Base-by-base conservation (phyloP, 1,140 invertebrate genomes). In the Tetramorium simillimum region DNA sequence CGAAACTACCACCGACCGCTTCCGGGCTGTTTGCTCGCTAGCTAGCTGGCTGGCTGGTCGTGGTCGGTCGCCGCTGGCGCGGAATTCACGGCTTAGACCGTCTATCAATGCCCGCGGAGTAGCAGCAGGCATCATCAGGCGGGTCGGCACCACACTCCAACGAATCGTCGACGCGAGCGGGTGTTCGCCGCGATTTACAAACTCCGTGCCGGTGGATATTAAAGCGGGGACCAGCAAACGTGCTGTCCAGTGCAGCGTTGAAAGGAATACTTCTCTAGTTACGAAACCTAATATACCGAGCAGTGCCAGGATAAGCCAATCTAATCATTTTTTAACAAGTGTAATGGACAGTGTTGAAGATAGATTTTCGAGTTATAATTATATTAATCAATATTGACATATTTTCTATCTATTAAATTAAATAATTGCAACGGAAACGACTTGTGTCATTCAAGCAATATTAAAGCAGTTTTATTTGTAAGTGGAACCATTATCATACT, bases 61-160 rank as follows among this genome's bases (percentile, higher is more conserved):
- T 49, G 72, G 60, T 21, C 21, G 67, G 53, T 33, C 14, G 60
- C 14, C 18, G 33, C 65, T 49, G 58, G 51, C 56, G 63, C 53
- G 84, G 72, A 85, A 89, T 87, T 89, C 88, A 80, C 78, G 60
- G 88, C 73, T 89, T 89, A 86, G 88, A 67, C 60, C 24, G 58
- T 10, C 88, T 90, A 86, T 87, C 89, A 89, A 89, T 86, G 88
- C 60, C 76, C 18, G 10, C n/a, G 80, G 63, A 69, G 87, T 28
- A 75, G 73, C 58, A 77, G 85, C 53, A 56, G 49, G 40, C 80
- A 56, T 46, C 53, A 76, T 33, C 76, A 46, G 51, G 58, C 40
- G 16, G 40, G 63, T 28, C 24, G 43, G 46, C 73, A 84, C 24
- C 86, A 90, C 65, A 90, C 65, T 76, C 24, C 85, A 73, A 72